Percentiles rank a stretch among this genome's conserved stretches.
Conservation (phyloP, 1,140 invertebrate genomes). For the Idris sp. region DNA sequence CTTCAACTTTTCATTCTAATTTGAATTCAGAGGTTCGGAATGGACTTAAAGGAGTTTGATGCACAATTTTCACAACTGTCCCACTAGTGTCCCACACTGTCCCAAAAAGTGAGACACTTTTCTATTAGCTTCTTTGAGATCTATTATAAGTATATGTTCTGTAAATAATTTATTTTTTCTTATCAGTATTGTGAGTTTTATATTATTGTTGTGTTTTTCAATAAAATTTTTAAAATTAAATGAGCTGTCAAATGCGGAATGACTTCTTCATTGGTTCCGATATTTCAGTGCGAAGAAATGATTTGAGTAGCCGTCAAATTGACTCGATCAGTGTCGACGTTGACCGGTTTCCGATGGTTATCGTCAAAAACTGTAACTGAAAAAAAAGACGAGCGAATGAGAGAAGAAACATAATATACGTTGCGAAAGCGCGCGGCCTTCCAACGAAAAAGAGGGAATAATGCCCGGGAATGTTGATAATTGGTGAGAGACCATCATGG, state of each 20-base stretch:
- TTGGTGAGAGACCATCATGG: slow-evolving; percentile 70
- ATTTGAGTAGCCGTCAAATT: slow-evolving; percentile 50
- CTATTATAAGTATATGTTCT: too few species aligned
- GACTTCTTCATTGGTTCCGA: slow-evolving; percentile 9
- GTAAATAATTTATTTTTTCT: too few species aligned
- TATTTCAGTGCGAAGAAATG: slow-evolving; percentile 13
- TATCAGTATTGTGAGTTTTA: too few species aligned
- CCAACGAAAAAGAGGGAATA: too few species aligned
- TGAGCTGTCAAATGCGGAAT: slow-evolving; percentile 9
- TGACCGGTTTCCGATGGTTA: slow-evolving; percentile 35
- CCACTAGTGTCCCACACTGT: too few species aligned
- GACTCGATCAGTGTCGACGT: slow-evolving; percentile 42
- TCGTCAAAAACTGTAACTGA: slow-evolving; percentile 41
- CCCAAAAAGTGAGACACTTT: too few species aligned
- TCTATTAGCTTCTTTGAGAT: too few species aligned
- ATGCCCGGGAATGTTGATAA: slow-evolving; percentile 75
- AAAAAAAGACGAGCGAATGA: slow-evolving; percentile 29
- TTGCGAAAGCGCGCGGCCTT: slow-evolving; percentile 37
- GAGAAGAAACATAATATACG: slow-evolving; percentile 46
- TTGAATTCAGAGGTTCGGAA: too few species aligned
- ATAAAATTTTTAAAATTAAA: too few species aligned
- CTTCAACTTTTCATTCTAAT: not conserved
- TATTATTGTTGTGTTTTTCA: not conserved
- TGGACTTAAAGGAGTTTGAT: too few species aligned
- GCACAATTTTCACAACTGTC: too few species aligned